Conservation (phyloP, 2,888 invertebrate species). For the Orchestes rusci region DNA sequence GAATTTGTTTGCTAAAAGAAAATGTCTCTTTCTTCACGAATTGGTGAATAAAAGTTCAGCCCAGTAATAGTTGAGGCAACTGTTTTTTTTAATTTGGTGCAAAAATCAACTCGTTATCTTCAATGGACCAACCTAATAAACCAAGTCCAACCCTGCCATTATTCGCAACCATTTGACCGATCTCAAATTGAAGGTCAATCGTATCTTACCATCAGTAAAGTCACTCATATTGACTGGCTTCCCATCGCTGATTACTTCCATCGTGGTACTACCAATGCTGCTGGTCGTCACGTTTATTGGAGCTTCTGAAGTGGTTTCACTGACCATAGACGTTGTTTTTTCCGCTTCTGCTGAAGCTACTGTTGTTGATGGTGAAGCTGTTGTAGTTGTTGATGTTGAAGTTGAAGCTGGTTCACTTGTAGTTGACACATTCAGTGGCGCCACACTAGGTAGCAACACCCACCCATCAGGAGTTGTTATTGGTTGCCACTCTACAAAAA, state of each 20-base stretch:
- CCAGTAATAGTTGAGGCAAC: no score
- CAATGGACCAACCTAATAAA: not conserved
- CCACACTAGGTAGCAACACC: slow-evolving; percentile 50
- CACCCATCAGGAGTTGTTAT: slow-evolving; percentile 61
- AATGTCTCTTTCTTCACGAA: no score
- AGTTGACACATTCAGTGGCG: slow-evolving; percentile 13
- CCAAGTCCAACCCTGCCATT: not conserved
- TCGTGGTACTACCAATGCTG: slow-evolving; percentile 3
- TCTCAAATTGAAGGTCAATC: no score
- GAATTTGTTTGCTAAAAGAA: no score
- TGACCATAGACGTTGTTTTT: slow-evolving; percentile 5
- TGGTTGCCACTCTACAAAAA: slow-evolving; percentile 32
- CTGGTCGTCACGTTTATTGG: not conserved
- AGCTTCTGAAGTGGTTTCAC: not conserved
- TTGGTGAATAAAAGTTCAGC: no score
- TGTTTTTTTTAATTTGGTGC: no score
- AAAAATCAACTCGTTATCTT: no score
- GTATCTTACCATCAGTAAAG: slow-evolving; percentile 43
- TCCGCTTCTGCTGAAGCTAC: slow-evolving; percentile 11
- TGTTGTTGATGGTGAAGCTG: slow-evolving; percentile 9
- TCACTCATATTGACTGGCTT: slow-evolving; percentile 41
- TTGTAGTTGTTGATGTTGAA: not conserved
- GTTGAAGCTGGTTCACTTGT: slow-evolving; percentile 6
- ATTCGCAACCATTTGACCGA: no score
- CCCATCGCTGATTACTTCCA: slow-evolving; percentile 7